Evolutionary conservation across 2,113 vertebrate species (phyloP).

Genomic region (Redunca redunca): DNA sequence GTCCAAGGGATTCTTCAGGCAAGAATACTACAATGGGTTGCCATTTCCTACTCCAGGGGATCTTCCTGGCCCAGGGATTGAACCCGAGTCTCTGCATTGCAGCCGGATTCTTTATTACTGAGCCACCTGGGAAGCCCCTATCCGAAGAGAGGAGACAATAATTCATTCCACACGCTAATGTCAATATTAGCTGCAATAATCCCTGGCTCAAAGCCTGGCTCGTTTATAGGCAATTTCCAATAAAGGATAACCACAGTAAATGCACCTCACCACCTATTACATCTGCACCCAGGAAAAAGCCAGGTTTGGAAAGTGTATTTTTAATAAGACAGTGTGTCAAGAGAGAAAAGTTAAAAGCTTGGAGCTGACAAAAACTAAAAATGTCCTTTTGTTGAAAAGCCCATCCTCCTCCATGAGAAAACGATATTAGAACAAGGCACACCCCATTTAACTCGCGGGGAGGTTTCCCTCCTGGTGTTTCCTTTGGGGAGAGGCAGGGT

Average conservation of each 20-base stretch:
- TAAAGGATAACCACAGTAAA: not conserved
- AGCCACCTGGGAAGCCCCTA: not conserved
- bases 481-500: not conserved
- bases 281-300: not conserved
- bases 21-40: not conserved
- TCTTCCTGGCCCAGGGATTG: not conserved
- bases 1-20: not conserved
- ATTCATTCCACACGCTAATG: accelerated
- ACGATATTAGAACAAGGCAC: not conserved
- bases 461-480: not conserved
- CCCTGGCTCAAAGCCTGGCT: not conserved
- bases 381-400: not conserved
- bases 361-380: not conserved
- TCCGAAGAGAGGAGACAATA: not conserved
- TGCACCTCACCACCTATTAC: accelerated
- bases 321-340: not conserved
- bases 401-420: not conserved
- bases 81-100: not conserved
- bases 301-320: not conserved
- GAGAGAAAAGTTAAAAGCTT: not conserved
- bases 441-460: not conserved
- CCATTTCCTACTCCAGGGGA: not conserved
- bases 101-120: not conserved
- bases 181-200: not conserved
- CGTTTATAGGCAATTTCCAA: too few relatives aligned